A percentile compares a stretch with the other conserved stretches of the same genome.
Conservation (phyloP, 2,797 vertebrate species). For the Esox lucius region DNA sequence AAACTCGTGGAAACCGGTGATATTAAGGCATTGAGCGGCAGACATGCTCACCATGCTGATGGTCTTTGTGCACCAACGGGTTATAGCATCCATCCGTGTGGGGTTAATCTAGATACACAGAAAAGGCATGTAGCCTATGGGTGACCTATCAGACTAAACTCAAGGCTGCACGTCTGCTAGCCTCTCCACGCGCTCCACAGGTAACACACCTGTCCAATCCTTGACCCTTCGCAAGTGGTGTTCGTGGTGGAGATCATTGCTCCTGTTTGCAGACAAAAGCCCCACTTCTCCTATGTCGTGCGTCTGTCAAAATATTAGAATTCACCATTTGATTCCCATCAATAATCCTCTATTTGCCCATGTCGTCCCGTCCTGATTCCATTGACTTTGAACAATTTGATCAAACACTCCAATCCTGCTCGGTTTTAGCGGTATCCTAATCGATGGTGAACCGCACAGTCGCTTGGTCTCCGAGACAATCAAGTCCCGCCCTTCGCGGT, state of each 20-base stretch:
- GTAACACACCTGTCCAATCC: constrained; percentile 69
- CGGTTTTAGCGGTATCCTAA: constrained; percentile 29
- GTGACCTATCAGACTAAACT: neutral
- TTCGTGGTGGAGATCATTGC: constrained; percentile 42
- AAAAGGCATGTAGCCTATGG: neutral
- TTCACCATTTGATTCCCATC: neutral
- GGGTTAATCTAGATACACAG: constrained; percentile 19
- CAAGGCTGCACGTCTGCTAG: constrained; percentile 29
- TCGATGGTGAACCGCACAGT: constrained; percentile 29
- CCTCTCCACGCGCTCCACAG: constrained; percentile 63
- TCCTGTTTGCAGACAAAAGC: neutral
- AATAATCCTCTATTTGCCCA: neutral
- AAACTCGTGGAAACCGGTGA: constrained; percentile 41
- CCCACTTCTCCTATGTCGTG: neutral
- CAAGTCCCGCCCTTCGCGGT: constrained; percentile 63
- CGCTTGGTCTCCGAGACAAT: constrained; percentile 9
- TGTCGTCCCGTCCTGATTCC: neutral
- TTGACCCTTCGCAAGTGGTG: constrained; percentile 47
- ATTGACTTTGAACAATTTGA: neutral
- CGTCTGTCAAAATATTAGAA: neutral
- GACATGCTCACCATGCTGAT: constrained; percentile 66
- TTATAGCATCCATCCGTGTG: constrained; percentile 58
- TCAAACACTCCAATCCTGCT: neutral
- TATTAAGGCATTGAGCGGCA: constrained; percentile 43
- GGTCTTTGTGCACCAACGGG: constrained; percentile 60